phyloP scores from a whole-genome alignment of 2,888 invertebrate genomes.

The Tinea trinotella region DNA sequence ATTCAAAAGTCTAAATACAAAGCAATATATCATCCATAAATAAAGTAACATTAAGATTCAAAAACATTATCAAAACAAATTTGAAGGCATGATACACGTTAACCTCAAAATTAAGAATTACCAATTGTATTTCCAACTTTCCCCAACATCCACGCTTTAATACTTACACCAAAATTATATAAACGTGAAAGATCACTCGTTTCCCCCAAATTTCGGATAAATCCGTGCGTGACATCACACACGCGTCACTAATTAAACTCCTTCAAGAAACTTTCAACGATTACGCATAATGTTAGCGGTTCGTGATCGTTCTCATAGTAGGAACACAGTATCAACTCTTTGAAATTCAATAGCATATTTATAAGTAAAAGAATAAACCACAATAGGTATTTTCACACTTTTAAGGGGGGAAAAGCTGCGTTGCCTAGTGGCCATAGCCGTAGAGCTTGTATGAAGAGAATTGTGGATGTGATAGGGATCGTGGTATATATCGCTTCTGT shows the following conservation, averaged over 20 bases:
- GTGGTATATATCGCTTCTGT: too few species aligned
- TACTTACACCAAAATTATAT: background rate
- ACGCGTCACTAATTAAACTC: slow-evolving; percentile 11
- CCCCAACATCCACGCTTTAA: background rate
- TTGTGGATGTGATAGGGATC: too few species aligned
- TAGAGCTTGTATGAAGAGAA: too few species aligned
- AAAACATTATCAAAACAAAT: too few species aligned
- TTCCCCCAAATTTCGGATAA: slow-evolving; percentile 10
- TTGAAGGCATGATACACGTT: background rate
- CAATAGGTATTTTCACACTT: too few species aligned
- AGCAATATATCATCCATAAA: too few species aligned
- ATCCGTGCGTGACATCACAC: slow-evolving; percentile 16
- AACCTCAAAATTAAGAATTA: background rate
- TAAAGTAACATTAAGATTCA: too few species aligned
- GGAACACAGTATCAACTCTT: background rate
- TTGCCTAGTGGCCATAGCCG: too few species aligned
- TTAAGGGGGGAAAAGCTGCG: too few species aligned
- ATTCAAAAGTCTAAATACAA: too few species aligned
- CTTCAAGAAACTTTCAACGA: slow-evolving; percentile 11
- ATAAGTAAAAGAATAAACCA: too few species aligned
- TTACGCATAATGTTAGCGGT: background rate
- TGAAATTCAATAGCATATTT: too few species aligned
- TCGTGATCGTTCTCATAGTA: background rate
- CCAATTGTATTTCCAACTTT: background rate
- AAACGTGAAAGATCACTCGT: background rate